Evolutionary conservation across 2,113 vertebrate species (phyloP).

Genomic region (Aegotheles bennettii): DNA sequence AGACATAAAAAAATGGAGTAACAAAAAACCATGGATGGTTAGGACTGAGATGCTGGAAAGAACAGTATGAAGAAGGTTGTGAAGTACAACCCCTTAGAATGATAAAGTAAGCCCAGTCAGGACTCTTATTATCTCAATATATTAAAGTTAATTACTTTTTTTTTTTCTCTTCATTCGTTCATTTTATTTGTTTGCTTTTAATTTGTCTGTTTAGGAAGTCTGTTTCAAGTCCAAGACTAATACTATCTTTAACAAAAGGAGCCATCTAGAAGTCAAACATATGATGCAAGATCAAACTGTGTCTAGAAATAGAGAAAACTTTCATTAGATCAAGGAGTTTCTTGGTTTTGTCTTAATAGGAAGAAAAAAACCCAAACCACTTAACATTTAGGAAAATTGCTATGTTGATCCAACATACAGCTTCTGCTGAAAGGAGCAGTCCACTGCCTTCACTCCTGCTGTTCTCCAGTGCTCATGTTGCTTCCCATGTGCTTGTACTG

Average conservation of each 20-base stretch:
- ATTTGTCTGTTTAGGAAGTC: not conserved
- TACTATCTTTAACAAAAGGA: not conserved
- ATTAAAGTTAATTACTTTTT: not conserved
- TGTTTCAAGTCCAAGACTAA: not conserved
- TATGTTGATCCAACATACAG: not conserved
- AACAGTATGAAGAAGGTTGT: not conserved
- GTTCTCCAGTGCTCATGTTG: not conserved
- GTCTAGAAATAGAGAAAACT: not conserved
- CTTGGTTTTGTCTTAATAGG: not conserved
- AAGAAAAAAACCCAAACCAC: rapidly evolving
- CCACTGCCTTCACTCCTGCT: not conserved
- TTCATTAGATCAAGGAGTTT: not conserved
- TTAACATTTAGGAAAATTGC: not conserved
- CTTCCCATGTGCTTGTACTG: rapidly evolving
- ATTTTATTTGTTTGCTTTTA: conserved; percentile 15
- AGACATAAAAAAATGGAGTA: not conserved
- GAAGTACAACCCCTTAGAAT: not conserved
- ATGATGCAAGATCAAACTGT: not conserved
- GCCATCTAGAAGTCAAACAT: not conserved
- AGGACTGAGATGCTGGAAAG: not conserved
- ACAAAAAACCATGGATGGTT: not conserved
- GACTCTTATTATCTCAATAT: not conserved
- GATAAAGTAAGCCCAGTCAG: not conserved
- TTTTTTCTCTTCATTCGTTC: not conserved
- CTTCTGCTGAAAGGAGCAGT: not conserved